Percentiles rank a stretch among this genome's conserved stretches.
phyloP scores from a whole-genome alignment of 2,888 invertebrate species.

The Cheilosia vulpina region DNA sequence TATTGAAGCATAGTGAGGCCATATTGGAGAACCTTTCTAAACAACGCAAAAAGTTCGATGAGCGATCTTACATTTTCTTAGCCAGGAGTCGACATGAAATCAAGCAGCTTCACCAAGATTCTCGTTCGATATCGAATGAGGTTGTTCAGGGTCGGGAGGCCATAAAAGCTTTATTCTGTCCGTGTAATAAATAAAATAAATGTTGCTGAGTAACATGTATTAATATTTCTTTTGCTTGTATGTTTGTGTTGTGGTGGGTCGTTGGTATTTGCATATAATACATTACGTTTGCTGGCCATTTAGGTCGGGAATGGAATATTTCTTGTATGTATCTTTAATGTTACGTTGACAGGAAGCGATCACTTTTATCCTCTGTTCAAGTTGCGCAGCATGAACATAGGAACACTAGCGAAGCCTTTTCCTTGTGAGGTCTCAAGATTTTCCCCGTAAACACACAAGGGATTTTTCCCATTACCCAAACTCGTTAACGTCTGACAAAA shows the following conservation, averaged over 20 bases:
- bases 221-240: not conserved
- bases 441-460: no score
- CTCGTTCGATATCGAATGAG: conserved; percentile 16
- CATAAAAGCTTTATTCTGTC: conserved; percentile 7
- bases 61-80: conserved; percentile 25
- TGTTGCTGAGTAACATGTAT: not conserved
- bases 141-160: conserved; percentile 16
- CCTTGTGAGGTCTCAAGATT: no score
- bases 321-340: no score
- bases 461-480: no score
- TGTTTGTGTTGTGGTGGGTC: not conserved
- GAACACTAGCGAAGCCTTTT: no score
- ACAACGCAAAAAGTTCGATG: conserved; percentile 29
- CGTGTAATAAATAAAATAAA: conserved; percentile 22
- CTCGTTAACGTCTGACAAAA: no score
- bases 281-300: no score
- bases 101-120: conserved; percentile 22
- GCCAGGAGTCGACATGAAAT: conserved; percentile 31
- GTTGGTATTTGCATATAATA: no score
- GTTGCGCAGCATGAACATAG: no score
- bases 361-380: no score
- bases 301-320: no score
- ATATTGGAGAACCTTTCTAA: conserved; percentile 21
- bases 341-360: no score
- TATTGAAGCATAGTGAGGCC: conserved; percentile 32